Evolutionary conservation across 2,113 vertebrate species (phyloP).

Genomic region (Dermatemys mawii): DNA sequence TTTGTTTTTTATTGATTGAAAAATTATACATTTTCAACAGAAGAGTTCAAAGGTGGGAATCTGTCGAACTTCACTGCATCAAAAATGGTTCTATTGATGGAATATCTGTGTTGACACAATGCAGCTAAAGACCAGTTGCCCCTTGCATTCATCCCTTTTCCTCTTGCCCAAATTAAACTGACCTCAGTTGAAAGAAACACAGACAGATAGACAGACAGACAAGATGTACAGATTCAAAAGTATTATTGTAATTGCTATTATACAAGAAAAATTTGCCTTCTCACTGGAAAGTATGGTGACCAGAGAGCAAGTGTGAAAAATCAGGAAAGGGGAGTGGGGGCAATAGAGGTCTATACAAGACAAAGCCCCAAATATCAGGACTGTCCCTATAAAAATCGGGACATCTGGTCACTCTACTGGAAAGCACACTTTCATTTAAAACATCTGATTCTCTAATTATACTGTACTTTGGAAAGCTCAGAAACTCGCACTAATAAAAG

Average conservation of each 20-base stretch:
- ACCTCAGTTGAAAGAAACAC: neutral
- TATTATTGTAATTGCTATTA: neutral
- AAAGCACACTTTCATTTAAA: conserved; percentile 11
- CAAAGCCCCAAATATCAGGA: too few relatives aligned
- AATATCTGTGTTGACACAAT: neutral
- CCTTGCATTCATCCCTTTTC: neutral
- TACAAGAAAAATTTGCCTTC: neutral
- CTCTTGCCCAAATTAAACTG: neutral
- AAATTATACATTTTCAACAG: neutral
- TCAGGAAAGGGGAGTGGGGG: too few relatives aligned
- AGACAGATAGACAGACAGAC: too few relatives aligned
- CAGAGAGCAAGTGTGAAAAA: too few relatives aligned
- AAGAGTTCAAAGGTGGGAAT: neutral
- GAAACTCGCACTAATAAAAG: neutral
- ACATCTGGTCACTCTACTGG: neutral
- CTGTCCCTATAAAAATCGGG: too few relatives aligned
- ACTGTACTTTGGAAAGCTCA: neutral
- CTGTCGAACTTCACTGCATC: neutral
- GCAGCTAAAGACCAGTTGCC: neutral
- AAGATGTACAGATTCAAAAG: neutral
- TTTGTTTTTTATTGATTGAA: neutral
- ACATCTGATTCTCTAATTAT: neutral
- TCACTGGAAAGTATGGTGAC: conserved; percentile 2
- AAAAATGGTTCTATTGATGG: neutral
- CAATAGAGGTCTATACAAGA: too few relatives aligned